phyloP scores from a whole-genome alignment of 2,888 invertebrate genomes.

The Phyllotreta cruciferae region DNA sequence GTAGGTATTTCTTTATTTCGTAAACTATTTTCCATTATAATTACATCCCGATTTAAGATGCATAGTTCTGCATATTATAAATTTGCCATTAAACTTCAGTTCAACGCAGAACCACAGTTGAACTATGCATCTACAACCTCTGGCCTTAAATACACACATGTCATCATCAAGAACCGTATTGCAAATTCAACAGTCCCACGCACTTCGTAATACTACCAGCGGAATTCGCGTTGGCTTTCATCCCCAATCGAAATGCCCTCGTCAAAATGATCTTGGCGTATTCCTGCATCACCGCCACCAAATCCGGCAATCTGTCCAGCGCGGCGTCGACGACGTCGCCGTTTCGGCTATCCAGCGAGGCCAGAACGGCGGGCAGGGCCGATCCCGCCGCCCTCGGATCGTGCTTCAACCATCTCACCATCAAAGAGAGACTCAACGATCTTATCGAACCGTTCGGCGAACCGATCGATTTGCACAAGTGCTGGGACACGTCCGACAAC shows the following conservation, averaged over 20 bases:
- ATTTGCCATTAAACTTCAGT: too few species aligned
- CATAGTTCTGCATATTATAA: too few species aligned
- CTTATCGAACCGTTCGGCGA: conserved; percentile 72
- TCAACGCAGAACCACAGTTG: too few species aligned
- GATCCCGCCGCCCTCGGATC: conserved; percentile 64
- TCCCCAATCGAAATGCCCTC: conserved; percentile 83
- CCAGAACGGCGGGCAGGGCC: conserved; percentile 79
- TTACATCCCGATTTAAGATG: too few species aligned
- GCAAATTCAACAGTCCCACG: conserved; percentile 80
- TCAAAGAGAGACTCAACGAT: conserved; percentile 73
- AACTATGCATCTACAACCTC: too few species aligned
- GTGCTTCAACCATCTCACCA: conserved; percentile 75
- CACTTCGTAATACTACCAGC: conserved; percentile 79
- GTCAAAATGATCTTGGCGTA: conserved; percentile 79
- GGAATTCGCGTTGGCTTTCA: conserved; percentile 79
- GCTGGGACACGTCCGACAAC: conserved; percentile 70
- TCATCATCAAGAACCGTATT: conserved; percentile 82
- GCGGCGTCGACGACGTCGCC: conserved; percentile 81
- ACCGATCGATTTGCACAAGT: conserved; percentile 69
- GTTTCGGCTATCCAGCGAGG: conserved; percentile 81
- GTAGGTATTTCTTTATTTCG: too few species aligned
- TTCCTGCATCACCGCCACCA: conserved; percentile 85
- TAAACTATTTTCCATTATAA: too few species aligned
- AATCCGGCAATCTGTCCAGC: conserved; percentile 83
- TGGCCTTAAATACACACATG: too few species aligned